Conservation (phyloP, 2,113 vertebrate genomes). For the Gracilinanus agilis region DNA sequence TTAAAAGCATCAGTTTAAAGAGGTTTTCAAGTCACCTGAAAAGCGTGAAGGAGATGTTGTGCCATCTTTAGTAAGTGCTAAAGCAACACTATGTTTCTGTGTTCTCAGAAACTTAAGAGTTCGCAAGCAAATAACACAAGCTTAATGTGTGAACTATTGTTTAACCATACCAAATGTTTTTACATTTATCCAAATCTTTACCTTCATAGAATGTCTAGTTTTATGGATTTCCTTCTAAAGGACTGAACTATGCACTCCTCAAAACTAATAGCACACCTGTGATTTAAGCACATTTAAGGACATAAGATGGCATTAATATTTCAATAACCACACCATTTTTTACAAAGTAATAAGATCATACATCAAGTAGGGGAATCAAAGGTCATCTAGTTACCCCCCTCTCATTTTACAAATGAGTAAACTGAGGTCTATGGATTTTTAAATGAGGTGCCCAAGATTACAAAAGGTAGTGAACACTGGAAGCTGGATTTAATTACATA, state of each 20-base stretch:
- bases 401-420: background rate
- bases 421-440: background rate
- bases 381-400: background rate
- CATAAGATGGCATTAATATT: background rate
- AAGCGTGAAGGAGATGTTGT: background rate
- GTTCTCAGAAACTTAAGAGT: background rate
- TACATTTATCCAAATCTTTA: background rate
- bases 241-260: background rate
- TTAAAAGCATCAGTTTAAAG: background rate
- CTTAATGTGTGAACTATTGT: background rate
- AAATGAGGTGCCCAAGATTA: background rate
- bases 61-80: background rate
- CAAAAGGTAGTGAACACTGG: background rate
- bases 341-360: background rate
- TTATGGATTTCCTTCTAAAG: background rate
- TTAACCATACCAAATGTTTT: background rate
- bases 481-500: background rate
- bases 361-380: background rate
- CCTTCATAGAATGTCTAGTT: background rate
- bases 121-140: background rate
- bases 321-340: background rate
- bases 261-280: background rate
- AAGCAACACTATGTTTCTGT: background rate
- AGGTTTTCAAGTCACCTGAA: constrained; percentile 1
- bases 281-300: background rate